phyloP scores from a whole-genome alignment of 2,797 vertebrate genomes.

The Mormyrops attenuatus region DNA sequence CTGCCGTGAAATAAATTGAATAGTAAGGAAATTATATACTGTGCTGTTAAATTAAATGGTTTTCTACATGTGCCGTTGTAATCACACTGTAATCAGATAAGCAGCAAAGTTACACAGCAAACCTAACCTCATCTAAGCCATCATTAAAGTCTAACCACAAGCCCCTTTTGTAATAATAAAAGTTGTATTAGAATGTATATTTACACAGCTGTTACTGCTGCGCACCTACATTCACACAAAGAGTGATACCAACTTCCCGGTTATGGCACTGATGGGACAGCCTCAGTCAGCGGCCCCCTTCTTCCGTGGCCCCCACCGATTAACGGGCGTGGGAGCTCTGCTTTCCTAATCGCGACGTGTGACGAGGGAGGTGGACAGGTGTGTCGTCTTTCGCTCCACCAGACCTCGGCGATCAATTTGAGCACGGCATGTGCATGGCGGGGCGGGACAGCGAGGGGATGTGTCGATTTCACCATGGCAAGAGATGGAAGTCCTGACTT shows the following conservation, averaged over 20 bases:
- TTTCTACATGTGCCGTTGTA: not conserved
- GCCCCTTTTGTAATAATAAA: conserved; percentile 1
- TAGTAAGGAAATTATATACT: conserved; percentile 14
- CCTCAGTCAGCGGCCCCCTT: not conserved
- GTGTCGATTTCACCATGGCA: conserved; percentile 43
- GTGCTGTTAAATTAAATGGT: not conserved
- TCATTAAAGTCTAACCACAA: not conserved
- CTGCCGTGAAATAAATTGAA: conserved; percentile 15
- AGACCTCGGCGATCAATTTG: conserved; percentile 51
- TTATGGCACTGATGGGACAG: not conserved
- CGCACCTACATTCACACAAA: not conserved
- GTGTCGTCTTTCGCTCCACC: conserved; percentile 47
- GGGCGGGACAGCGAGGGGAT: conserved; percentile 23
- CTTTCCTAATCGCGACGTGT: conserved; percentile 55
- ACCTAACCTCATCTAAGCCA: not conserved
- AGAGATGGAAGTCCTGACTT: conserved; percentile 6
- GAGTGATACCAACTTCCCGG: not conserved
- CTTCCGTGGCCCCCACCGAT: conserved; percentile 36
- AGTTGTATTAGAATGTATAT: not conserved
- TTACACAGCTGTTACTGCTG: not conserved
- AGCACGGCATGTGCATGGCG: conserved; percentile 34
- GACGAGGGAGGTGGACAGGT: conserved; percentile 42
- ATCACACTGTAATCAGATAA: conserved; percentile 6
- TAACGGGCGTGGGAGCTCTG: conserved; percentile 44
- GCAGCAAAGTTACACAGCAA: not conserved